Evolutionary conservation across 2,888 invertebrate genomes (phyloP).

Genomic region (Saturnia pavonia): DNA sequence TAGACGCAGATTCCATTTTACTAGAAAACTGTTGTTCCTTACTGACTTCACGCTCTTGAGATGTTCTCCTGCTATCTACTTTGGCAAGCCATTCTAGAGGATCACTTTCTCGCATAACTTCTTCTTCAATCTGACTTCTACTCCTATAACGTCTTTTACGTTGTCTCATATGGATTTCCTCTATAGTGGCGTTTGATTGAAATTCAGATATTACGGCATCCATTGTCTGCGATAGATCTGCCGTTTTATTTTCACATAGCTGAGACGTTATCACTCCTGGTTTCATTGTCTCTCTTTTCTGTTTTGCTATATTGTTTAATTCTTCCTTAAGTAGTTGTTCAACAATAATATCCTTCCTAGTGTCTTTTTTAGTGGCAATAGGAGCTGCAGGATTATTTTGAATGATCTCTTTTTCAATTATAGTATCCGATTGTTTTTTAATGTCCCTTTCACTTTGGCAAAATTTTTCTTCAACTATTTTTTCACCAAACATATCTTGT

Average conservation of each 20-base stretch:
- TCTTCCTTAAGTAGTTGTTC: too few relatives aligned
- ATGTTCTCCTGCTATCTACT: conserved; percentile 39
- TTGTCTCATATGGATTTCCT: conserved; percentile 36
- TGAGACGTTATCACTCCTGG: conserved; percentile 70
- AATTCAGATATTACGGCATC: conserved; percentile 70
- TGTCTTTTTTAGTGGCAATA: neutral
- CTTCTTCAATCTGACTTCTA: conserved; percentile 55
- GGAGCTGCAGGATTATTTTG: neutral
- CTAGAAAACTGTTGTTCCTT: conserved; percentile 36
- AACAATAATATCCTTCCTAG: conserved; percentile 24
- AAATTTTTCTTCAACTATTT: conserved; percentile 17
- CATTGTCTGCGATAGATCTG: conserved; percentile 65
- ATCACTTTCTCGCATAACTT: conserved; percentile 50
- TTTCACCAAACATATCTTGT: conserved; percentile 17
- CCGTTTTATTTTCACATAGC: conserved; percentile 58
- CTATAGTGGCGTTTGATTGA: conserved; percentile 54
- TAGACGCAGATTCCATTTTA: conserved; percentile 35
- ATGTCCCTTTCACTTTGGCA: conserved; percentile 17
- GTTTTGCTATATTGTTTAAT: neutral
- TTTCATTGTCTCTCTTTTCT: conserved; percentile 24
- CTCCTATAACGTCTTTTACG: conserved; percentile 54
- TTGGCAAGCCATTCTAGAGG: conserved; percentile 59
- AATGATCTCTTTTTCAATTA: conserved; percentile 16
- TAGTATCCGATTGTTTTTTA: conserved; percentile 17
- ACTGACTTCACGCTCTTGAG: conserved; percentile 35